Base-by-base conservation (phyloP, 2,797 vertebrate genomes). In the Crotalus adamanteus region DNA sequence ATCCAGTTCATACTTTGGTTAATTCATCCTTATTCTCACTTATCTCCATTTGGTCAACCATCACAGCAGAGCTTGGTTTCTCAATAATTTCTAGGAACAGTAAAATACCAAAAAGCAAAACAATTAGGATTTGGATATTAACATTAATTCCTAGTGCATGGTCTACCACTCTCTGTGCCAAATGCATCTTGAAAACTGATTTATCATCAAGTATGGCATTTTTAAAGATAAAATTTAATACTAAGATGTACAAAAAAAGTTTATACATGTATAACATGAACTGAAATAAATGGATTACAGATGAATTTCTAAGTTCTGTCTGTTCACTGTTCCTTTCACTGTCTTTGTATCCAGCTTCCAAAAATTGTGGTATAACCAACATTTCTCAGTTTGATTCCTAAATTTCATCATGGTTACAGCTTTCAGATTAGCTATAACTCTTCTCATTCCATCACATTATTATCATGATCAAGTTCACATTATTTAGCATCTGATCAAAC, bases 1-100 rank as follows among this genome's bases (percentile, higher is more conserved):
- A 94, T 53, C 63, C 85, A 5, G 92, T 89, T 91, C 97, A 93
- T 96, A 98, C 97, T 94, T 96, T 94, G 7, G 91, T 91, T 4
- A 95, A 31, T 25, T 25, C 73, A 37, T 94, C 88, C 53, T 91
- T 92, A 90, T n/a, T n/a, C 6, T 65, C 31, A 28, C 42, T 86
- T 12, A 78, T n/a, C 60, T 87, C 94, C 83, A 61, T 73, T 92
- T 31, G 57, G 22, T 88, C 92, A 55, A 89, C 92, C 16, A 22
- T 90, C 73, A 37, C 37, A 69, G 2, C 18, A 31, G 60, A 55
- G 25, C 60, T 13, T 86, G 92, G 3, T n/a, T 53, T 89, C 89
- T 94, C 91, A 42, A 89, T 13, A 61, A 12, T 2, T 53, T 91
- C 98, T 97, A 92, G 85, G 42, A 96, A 96, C 0, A 93, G 42